These are phyloP conservation scores for Microtus oregoni DNA, from an alignment of 2,113 vertebrate genomes.

Conservation along the genomic window DNA sequence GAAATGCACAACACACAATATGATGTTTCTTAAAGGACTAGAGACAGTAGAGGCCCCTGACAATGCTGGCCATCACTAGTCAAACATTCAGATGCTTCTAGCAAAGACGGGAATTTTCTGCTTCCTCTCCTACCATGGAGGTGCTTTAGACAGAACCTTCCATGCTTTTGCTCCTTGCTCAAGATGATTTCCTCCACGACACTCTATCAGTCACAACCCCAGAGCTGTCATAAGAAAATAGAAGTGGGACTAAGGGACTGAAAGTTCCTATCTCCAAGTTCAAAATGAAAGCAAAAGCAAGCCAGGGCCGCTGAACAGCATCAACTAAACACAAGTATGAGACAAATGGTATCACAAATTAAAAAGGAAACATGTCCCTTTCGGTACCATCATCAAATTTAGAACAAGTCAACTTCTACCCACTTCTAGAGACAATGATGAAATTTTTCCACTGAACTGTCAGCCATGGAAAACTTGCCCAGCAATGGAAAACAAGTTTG, in stretches of 20 bases:
- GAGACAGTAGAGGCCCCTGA: neutral
- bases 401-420: conserved; percentile 1
- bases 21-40: neutral
- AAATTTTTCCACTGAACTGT: conserved; percentile 46
- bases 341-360: neutral
- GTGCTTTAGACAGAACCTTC: neutral
- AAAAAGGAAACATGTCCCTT: conserved; percentile 31
- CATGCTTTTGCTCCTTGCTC: neutral
- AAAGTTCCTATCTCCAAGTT: conserved; percentile 20
- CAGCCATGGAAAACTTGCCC: conserved; percentile 50
- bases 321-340: neutral
- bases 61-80: neutral
- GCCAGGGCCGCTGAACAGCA: neutral
- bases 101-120: conserved; percentile 4
- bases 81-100: neutral
- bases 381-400: neutral
- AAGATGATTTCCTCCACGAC: neutral
- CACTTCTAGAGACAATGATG: neutral
- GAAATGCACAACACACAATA: neutral
- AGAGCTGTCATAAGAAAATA: neutral
- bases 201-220: neutral
- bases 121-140: neutral
- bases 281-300: conserved; percentile 57
- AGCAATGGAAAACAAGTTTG: conserved; percentile 54
- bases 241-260: neutral